Evolutionary conservation across 2,797 vertebrate species (phyloP), one percentile per base, ranked within the genome.

Genomic region (Coranthus polyacanthus): DNA sequence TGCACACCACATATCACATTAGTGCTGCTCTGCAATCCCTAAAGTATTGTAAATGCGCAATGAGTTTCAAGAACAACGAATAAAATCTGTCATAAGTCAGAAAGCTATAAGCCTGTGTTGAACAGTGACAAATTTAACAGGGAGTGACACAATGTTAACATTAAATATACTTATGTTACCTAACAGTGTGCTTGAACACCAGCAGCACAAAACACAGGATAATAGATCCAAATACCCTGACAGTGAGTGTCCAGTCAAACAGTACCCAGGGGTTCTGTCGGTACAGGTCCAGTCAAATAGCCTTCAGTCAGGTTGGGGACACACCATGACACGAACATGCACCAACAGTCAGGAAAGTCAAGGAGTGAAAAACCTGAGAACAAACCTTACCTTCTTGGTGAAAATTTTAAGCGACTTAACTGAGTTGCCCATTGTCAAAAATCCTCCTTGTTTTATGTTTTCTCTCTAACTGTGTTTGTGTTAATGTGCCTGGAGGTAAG

Each of bases 361-460:
- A 34, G 65, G 29, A 74, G 38, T 39, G 52, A 79, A 79, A 69
- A 81, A 63, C 78, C 69, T 83, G 47, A 36, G 41, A 84, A 73
- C 68, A 7, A 50, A 71, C 93, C 97, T 90, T 99, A 99, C 97
- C 98, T 99, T 98, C 92, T 96, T 97, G 66, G 95, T 97, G 94
- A 97, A 95, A 87, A 92, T 95, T 95, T 95, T 97, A 87, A 98
- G 94, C 83, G 96, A 97, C 94, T 98, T 98, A 92, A 99, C 95
- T 92, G 96, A 98, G 95, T 98, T 99, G 86, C 97, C 97, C 97
- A 99, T 99, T 78, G 87, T 85, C 82, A 78, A 76, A 75, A 71
- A 47, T 75, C 63, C 75, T 81, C 70, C 81, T 78, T 81, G 71
- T 75, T 85, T 86, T 90, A 85, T 83, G 88, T 91, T 68, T 87